A percentile compares a stretch with the other conserved stretches of the same genome.
Evolutionary conservation across 2,888 invertebrate genomes (phyloP).

Genomic region (Trisateles emortualis): DNA sequence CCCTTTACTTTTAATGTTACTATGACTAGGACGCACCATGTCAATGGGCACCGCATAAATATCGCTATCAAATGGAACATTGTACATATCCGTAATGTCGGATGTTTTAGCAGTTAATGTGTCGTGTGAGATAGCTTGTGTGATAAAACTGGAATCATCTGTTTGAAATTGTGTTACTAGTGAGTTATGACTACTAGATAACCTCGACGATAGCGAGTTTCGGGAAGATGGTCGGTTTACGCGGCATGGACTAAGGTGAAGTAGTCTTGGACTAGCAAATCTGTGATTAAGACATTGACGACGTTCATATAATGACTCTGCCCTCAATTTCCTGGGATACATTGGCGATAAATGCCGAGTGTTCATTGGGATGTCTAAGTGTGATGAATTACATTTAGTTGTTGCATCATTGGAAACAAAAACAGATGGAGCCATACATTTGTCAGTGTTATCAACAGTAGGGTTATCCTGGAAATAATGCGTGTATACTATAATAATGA

Average conservation of each 20-base stretch:
- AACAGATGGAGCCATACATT: slow-evolving; percentile 61
- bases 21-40: slow-evolving; percentile 88
- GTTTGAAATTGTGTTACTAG: slow-evolving; percentile 91
- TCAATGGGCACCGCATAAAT: slow-evolving; percentile 95
- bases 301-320: slow-evolving; percentile 74
- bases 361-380: slow-evolving; percentile 59
- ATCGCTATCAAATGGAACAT: slow-evolving; percentile 95
- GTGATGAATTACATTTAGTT: slow-evolving; percentile 54
- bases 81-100: slow-evolving; percentile 94
- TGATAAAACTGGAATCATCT: slow-evolving; percentile 95
- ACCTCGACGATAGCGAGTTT: slow-evolving; percentile 91
- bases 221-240: slow-evolving; percentile 90
- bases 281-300: slow-evolving; percentile 77
- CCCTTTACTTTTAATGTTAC: slow-evolving; percentile 69
- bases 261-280: slow-evolving; percentile 80
- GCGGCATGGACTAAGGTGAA: slow-evolving; percentile 88
- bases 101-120: slow-evolving; percentile 90
- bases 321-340: slow-evolving; percentile 72
- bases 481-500: neutral
- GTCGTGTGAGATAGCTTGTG: slow-evolving; percentile 95
- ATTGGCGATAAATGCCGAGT: slow-evolving; percentile 71
- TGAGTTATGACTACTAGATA: slow-evolving; percentile 95
- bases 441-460: slow-evolving; percentile 52
- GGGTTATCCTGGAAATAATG: slow-evolving; percentile 74
- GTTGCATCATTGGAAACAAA: slow-evolving; percentile 60